Evolutionary conservation across 2,113 vertebrate genomes (phyloP), one percentile per base, ranked within the genome.

Genomic region (Pygoscelis antarcticus): DNA sequence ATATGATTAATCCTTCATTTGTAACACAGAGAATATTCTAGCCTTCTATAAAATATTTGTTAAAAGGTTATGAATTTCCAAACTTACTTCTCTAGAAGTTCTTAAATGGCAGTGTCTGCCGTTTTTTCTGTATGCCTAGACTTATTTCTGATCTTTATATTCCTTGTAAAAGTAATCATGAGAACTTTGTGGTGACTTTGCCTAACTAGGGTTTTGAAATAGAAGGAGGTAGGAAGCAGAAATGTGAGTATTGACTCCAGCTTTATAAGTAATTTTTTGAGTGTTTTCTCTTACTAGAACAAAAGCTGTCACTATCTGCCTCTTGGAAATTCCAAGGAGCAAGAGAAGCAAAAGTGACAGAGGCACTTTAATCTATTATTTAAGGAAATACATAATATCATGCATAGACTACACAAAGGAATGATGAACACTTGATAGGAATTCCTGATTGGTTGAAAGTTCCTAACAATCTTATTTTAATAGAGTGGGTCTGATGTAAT

Each of bases 361-460:
- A 89, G 90, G 57, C 66, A 58, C 46, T 95, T 77, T 94, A 86
- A 44, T 93, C 65, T 97, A 52, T 94, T 97, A 94, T 95, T 96
- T 91, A 97, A 65, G 51, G 52, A 88, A 89, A 89, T 70, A 84
- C 4, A 7, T 75, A 81, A 66, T 78, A 55, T 68, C 15, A 36
- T 78, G 34, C 3, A 4, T 64, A 70, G 57, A 49, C 51, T 87
- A 75, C 76, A 87, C 55, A 95, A 95, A 94, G 44, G 57, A 82
- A 79, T 78, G 51, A 86, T 94, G n/a, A 93, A 55, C 72, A 60
- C 12, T 12, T 86, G 55, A 34, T 84, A 75, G 79, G 89, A 93
- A 69, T 74, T 78, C 21, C 69, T 90, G 64, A 69, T 84, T 90
- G 83, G 55, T 58, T 89, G 42, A 68, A 89, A 72, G 92, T 92